phyloP scores from a whole-genome alignment of 2,797 vertebrate genomes.

The Helicolenus hilgendorfi region DNA sequence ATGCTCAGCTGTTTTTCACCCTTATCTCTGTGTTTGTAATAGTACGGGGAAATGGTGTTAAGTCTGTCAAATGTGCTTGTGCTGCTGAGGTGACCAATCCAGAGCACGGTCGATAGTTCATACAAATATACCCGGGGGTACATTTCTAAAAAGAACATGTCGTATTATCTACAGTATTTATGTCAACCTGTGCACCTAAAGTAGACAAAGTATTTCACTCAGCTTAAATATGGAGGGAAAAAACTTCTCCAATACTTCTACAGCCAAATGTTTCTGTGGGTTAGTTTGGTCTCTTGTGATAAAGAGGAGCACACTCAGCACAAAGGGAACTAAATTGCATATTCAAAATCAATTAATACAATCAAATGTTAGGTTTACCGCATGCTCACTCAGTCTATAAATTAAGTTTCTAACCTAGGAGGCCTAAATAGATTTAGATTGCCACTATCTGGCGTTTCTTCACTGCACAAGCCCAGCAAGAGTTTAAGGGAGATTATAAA shows the following conservation, averaged over 20 bases:
- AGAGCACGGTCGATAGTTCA: neutral
- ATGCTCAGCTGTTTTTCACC: neutral
- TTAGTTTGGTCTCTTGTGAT: neutral
- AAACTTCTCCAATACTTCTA: neutral
- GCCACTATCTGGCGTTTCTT: constrained; percentile 9
- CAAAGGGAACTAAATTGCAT: neutral
- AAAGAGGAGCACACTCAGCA: neutral
- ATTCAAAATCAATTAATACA: constrained; percentile 5
- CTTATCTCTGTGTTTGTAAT: neutral
- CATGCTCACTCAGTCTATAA: neutral
- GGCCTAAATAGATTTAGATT: constrained; percentile 15
- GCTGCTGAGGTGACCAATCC: neutral
- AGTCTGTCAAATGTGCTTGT: neutral
- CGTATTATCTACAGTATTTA: neutral
- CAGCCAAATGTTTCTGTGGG: neutral
- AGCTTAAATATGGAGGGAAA: neutral
- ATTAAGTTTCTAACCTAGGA: constrained; percentile 4
- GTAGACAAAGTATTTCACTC: neutral
- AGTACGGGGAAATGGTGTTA: no score
- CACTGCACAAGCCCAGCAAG: neutral
- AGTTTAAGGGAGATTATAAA: constrained; percentile 22
- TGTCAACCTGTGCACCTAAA: neutral
- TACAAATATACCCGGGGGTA: neutral
- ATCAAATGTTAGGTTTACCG: constrained; percentile 1
- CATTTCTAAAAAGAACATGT: neutral